A percentile compares a stretch with the other conserved stretches of the same genome.
These are phyloP conservation scores for Xenus cinereus DNA, from an alignment of 2,113 vertebrate species.

Conservation along the genomic window DNA sequence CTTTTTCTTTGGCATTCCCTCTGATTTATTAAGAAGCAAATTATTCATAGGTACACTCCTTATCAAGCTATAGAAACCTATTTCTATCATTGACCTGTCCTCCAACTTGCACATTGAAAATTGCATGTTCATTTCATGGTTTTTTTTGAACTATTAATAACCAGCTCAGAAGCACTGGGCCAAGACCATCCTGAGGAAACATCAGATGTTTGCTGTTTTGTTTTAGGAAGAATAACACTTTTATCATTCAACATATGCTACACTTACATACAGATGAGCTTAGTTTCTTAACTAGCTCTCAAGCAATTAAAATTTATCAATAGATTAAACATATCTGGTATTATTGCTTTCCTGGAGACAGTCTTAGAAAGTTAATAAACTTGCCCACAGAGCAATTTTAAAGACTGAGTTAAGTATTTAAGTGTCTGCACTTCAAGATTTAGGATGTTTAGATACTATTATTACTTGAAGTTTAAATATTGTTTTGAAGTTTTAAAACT, in stretches of 20 bases:
- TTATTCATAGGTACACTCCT: not conserved
- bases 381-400: not conserved
- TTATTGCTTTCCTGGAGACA: not conserved
- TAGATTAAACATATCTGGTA: not conserved
- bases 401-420: not conserved
- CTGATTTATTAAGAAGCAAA: not conserved
- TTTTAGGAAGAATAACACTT: not conserved
- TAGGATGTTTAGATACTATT: conserved; percentile 24
- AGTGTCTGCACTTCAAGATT: conserved; percentile 13
- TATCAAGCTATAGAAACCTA: not conserved
- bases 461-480: conserved; percentile 11
- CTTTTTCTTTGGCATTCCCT: not conserved
- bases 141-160: not conserved
- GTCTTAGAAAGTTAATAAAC: not conserved
- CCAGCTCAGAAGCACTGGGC: not conserved
- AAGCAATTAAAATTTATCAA: not conserved
- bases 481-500: conserved; percentile 43
- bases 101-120: not conserved
- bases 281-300: not conserved
- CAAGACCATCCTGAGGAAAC: not conserved
- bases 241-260: not conserved
- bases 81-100: not conserved
- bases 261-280: not conserved
- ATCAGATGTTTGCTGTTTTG: not conserved
- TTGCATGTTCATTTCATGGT: not conserved